Conservation (phyloP, 2,888 invertebrate genomes). For the Pandemis heparana region DNA sequence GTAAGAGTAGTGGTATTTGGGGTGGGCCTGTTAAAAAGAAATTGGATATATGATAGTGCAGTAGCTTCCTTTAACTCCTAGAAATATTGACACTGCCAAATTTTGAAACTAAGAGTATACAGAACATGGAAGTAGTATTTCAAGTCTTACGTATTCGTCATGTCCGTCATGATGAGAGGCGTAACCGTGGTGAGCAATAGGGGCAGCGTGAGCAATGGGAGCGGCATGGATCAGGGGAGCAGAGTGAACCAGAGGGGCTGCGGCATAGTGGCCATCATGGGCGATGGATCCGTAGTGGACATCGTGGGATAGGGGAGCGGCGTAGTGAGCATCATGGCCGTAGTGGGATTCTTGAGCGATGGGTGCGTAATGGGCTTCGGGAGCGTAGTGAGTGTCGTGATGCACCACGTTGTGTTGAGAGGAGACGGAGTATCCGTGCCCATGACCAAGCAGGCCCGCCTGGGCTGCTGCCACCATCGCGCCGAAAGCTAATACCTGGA, state of each 20-base stretch:
- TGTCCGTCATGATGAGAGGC: slow-evolving; percentile 49
- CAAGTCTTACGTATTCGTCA: slow-evolving; percentile 56
- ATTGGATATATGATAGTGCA: neutral
- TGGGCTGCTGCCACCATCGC: slow-evolving; percentile 75
- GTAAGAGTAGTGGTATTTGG: slow-evolving; percentile 87
- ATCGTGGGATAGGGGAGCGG: slow-evolving; percentile 57
- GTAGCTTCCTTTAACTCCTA: neutral
- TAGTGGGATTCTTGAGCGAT: slow-evolving; percentile 45
- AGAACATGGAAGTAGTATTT: neutral
- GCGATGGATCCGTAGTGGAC: slow-evolving; percentile 61
- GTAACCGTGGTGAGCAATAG: slow-evolving; percentile 47
- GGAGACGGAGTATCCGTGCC: slow-evolving; percentile 59
- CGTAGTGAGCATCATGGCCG: slow-evolving; percentile 54
- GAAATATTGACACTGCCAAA: neutral
- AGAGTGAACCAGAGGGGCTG: slow-evolving; percentile 41
- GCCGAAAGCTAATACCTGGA: slow-evolving; percentile 71
- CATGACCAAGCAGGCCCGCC: slow-evolving; percentile 77
- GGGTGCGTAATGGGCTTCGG: slow-evolving; percentile 42
- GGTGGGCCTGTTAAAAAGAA: slow-evolving; percentile 77
- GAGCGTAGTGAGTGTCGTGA: slow-evolving; percentile 49
- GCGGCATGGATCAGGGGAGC: slow-evolving; percentile 49
- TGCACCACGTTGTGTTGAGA: slow-evolving; percentile 57
- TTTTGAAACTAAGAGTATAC: neutral
- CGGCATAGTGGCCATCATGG: slow-evolving; percentile 34
- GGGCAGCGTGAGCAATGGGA: slow-evolving; percentile 47